Conservation (phyloP, 2,888 invertebrate genomes). For the Ornithoptera alexandrae region DNA sequence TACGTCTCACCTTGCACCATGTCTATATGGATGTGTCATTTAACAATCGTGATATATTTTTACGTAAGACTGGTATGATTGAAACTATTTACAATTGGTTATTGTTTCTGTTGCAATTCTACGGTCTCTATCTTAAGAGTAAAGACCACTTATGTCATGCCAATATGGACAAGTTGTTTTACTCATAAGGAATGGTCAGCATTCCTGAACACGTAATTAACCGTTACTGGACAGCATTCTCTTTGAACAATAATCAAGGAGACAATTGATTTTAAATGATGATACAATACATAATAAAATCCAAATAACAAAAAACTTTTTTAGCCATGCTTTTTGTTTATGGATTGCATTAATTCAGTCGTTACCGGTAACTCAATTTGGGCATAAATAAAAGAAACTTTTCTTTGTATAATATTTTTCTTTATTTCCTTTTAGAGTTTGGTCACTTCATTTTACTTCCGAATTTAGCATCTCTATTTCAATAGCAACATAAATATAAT, state of each 20-base stretch:
- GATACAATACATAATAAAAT: background rate
- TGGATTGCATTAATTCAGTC: too few species aligned
- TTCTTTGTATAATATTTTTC: too few species aligned
- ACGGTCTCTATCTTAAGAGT: background rate
- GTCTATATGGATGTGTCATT: background rate
- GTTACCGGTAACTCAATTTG: too few species aligned
- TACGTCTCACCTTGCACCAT: background rate
- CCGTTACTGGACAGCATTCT: background rate
- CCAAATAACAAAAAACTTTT: background rate
- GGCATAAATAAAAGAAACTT: too few species aligned
- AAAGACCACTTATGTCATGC: background rate
- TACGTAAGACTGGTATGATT: background rate
- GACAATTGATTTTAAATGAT: background rate
- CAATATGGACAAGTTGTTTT: background rate
- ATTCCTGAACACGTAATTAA: background rate
- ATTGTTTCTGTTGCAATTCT: background rate
- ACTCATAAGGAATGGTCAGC: background rate
- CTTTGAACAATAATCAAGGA: background rate
- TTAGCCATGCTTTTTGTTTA: too few species aligned
- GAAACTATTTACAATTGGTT: background rate
- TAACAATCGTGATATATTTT: background rate
- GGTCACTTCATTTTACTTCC: too few species aligned
- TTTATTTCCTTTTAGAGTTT: too few species aligned
- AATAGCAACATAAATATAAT: too few species aligned
- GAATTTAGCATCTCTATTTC: too few species aligned